Percentiles rank a stretch among this genome's conserved stretches.
These are phyloP conservation scores for Lasius platythorax DNA, from an alignment of 2,888 invertebrate species.

Conservation along the genomic window DNA sequence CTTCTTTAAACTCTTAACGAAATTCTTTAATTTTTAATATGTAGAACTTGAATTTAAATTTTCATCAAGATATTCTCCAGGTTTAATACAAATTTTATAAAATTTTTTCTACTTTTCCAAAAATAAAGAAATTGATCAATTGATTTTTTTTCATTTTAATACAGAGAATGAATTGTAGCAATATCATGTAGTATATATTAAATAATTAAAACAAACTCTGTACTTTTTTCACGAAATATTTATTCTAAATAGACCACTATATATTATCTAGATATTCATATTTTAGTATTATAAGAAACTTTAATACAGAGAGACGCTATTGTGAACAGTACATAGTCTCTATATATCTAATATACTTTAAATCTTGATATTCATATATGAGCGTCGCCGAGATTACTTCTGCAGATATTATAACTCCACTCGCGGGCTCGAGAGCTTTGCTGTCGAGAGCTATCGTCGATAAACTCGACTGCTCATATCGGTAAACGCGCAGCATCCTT, in stretches of 20 bases:
- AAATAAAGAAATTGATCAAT: too few species aligned
- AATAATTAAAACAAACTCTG: too few species aligned
- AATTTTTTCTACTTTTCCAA: too few species aligned
- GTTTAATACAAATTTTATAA: too few species aligned
- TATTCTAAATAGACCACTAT: too few species aligned
- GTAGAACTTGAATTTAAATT: background rate
- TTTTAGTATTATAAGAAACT: background rate
- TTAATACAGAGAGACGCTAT: background rate
- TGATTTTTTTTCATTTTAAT: too few species aligned
- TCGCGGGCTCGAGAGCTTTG: background rate
- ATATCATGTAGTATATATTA: too few species aligned
- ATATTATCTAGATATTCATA: background rate
- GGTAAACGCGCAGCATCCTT: constrained; percentile 26
- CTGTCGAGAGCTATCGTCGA: constrained; percentile 20
- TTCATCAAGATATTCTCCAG: background rate
- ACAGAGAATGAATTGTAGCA: too few species aligned
- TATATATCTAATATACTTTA: background rate
- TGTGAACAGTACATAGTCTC: background rate
- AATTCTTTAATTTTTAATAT: background rate
- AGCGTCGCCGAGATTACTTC: constrained; percentile 26
- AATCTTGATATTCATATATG: background rate
- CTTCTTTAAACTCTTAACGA: background rate
- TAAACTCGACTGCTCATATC: constrained; percentile 14
- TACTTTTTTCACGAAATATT: too few species aligned
- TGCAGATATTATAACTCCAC: constrained; percentile 27